These are phyloP conservation scores for Caenorhabditis sp. DNA, from an alignment of 2,888 invertebrate species.

Conservation along the genomic window DNA sequence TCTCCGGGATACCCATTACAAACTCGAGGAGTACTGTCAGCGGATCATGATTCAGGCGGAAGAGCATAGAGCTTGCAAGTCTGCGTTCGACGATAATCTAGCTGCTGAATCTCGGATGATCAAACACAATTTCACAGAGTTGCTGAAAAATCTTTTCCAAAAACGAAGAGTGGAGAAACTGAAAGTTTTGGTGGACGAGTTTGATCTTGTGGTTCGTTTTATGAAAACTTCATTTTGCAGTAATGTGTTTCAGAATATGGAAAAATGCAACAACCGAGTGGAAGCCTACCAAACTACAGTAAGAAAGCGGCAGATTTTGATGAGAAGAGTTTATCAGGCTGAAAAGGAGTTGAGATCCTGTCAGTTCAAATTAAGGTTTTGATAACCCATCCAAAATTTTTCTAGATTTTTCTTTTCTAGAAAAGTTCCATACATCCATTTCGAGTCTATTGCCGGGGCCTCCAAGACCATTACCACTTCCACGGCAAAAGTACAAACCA, in stretches of 20 bases:
- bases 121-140: conserved; percentile 30
- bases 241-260: conserved; percentile 32
- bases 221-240: not conserved
- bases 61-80: conserved; percentile 47
- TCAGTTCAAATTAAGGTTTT: conserved; percentile 30
- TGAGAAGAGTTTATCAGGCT: conserved; percentile 14
- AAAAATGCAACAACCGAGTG: conserved; percentile 19
- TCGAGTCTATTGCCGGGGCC: conserved; percentile 22
- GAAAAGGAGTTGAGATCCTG: conserved; percentile 26
- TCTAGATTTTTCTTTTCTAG: conserved; percentile 17
- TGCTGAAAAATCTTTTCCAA: conserved; percentile 53
- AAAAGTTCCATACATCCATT: conserved; percentile 48
- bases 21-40: conserved; percentile 61
- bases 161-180: conserved; percentile 52
- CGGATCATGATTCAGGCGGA: conserved; percentile 56
- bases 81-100: conserved; percentile 41
- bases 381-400: not conserved
- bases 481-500: conserved; percentile 7
- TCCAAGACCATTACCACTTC: conserved; percentile 35
- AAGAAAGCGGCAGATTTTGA: conserved; percentile 14
- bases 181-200: conserved; percentile 15
- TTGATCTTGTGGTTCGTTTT: conserved; percentile 34
- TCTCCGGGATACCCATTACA: conserved; percentile 12
- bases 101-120: conserved; percentile 23
- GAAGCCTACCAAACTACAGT: conserved; percentile 18